These are phyloP conservation scores for Smittia sp. DNA, from an alignment of 2,888 invertebrate genomes.

Conservation along the genomic window DNA sequence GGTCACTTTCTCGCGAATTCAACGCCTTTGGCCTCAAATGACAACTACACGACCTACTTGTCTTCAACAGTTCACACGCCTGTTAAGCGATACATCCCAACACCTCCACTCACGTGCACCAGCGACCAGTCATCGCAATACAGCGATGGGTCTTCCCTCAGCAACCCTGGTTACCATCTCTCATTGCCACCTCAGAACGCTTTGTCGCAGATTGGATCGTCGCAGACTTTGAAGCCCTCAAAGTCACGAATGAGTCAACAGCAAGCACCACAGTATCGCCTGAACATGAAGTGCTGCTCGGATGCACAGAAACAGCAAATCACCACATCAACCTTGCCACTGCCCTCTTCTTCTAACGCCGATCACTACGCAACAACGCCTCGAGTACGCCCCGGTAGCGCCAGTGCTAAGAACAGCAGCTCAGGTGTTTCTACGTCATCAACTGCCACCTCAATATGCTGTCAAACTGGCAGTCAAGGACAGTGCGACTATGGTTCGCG, in stretches of 20 bases:
- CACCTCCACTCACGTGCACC: conserved; percentile 51
- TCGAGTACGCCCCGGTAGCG: conserved; percentile 44
- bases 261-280: conserved; percentile 49
- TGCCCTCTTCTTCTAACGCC: conserved; percentile 21
- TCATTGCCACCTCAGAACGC: conserved; percentile 26
- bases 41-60: conserved; percentile 49
- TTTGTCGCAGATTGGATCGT: conserved; percentile 33
- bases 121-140: conserved; percentile 50
- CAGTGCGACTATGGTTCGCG: conserved; percentile 45
- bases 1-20: conserved; percentile 47
- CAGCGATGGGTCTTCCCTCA: conserved; percentile 11
- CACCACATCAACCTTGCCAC: conserved; percentile 32
- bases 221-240: conserved; percentile 39
- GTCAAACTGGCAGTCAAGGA: not conserved
- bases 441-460: conserved; percentile 19
- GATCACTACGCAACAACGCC: conserved; percentile 48
- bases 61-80: conserved; percentile 53
- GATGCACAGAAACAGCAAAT: conserved; percentile 42
- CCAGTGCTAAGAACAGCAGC: not conserved
- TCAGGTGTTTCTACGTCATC: conserved; percentile 8
- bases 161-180: conserved; percentile 34
- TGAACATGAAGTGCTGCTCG: conserved; percentile 51
- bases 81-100: conserved; percentile 53
- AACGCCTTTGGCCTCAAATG: conserved; percentile 48
- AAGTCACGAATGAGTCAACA: conserved; percentile 42